These are phyloP conservation scores for Molanna angustata DNA, from an alignment of 2,888 invertebrate genomes.

Conservation along the genomic window DNA sequence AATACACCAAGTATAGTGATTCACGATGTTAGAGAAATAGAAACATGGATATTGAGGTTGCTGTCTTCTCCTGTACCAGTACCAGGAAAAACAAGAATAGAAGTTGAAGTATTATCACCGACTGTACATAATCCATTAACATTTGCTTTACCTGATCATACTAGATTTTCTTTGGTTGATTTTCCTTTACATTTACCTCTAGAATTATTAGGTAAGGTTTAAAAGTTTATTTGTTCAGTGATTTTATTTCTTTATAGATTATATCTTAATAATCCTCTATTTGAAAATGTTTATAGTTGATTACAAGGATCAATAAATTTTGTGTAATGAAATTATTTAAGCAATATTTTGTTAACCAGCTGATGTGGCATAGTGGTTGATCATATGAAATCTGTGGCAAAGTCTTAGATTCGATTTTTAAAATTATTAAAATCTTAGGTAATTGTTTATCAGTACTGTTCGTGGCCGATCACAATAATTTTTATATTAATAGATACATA, in stretches of 20 bases:
- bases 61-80: slow-evolving; percentile 97
- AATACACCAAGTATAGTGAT: slow-evolving; percentile 83
- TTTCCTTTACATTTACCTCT: slow-evolving; percentile 97
- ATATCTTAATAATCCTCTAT: too few species aligned
- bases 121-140: slow-evolving; percentile 80
- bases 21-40: slow-evolving; percentile 96
- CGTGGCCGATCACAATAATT: too few species aligned
- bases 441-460: too few species aligned
- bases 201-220: slow-evolving; percentile 76
- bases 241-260: too few species aligned
- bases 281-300: background rate
- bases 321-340: too few species aligned
- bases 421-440: too few species aligned
- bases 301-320: too few species aligned
- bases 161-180: slow-evolving; percentile 93
- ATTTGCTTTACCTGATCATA: slow-evolving; percentile 97
- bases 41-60: slow-evolving; percentile 96
- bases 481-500: too few species aligned
- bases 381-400: too few species aligned
- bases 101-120: slow-evolving; percentile 81
- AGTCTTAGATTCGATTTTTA: too few species aligned
- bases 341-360: too few species aligned
- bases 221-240: background rate
- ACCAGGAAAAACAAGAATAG: slow-evolving; percentile 88
- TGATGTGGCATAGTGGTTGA: too few species aligned